phyloP scores from a whole-genome alignment of 2,113 vertebrate species.

The Dicentrarchus labrax region DNA sequence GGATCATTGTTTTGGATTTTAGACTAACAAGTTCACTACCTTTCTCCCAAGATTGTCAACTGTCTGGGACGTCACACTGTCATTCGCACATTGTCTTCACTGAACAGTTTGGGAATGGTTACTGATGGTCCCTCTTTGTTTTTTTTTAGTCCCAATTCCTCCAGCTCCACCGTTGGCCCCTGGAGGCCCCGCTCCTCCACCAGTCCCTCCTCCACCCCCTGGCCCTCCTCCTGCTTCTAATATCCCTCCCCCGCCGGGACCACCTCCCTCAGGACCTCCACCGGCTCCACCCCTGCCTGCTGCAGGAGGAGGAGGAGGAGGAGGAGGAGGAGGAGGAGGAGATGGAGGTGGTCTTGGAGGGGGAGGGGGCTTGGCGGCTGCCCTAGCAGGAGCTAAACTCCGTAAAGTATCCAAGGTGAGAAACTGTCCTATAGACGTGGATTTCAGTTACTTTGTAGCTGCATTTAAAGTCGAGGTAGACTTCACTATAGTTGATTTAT shows the following conservation, averaged over 20 bases:
- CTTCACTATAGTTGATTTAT: not conserved
- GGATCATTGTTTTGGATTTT: not conserved
- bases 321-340: conserved; percentile 61
- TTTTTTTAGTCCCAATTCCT: conserved; percentile 55
- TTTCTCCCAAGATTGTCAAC: not conserved
- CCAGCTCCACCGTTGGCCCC: conserved; percentile 71
- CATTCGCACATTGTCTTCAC: too few species aligned
- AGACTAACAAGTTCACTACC: not conserved
- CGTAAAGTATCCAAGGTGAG: conserved; percentile 90
- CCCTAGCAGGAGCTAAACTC: conserved; percentile 91
- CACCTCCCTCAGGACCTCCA: conserved; percentile 82
- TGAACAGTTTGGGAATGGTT: not conserved
- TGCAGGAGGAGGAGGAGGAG: conserved; percentile 54
- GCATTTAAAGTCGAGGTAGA: not conserved
- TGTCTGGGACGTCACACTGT: not conserved
- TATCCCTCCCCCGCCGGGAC: conserved; percentile 82
- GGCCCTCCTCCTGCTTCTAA: conserved; percentile 78
- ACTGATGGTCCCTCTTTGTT: conserved; percentile 6
- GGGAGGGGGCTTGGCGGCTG: conserved; percentile 86
- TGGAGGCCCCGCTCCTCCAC: conserved; percentile 69
- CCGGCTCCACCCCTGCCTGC: conserved; percentile 86
- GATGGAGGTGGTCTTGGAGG: conserved; percentile 72
- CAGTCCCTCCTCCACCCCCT: conserved; percentile 79
- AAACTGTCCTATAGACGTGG: not conserved
- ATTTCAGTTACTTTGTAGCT: not conserved